Evolutionary conservation across 2,797 vertebrate genomes (phyloP), one percentile per base, ranked within the genome.

Genomic region (Petrocephalus sullivani): DNA sequence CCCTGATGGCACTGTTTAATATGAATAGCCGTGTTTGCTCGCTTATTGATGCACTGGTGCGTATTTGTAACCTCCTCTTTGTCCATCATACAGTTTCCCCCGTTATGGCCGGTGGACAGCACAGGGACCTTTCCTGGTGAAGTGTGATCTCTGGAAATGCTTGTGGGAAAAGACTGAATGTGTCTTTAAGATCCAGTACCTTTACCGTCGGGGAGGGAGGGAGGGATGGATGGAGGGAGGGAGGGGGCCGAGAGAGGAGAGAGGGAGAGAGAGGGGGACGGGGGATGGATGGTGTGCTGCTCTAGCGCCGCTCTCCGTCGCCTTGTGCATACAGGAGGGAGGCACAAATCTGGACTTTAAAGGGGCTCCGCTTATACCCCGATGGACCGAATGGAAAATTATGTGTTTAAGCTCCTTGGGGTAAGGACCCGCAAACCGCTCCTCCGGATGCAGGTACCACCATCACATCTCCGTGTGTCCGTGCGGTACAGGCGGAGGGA

Each of bases 151-250:
- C 37, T 78, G 71, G 16, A 46, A 81, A 81, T n/a, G 14, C 5
- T 81, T 19, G 21, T 54, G 21, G 78, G 14, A 41, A 46, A 82
- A 51, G 37, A 51, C 41, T 19, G 37, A 1, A 64, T 92, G 92
- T 92, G 89, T 87, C 93, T 95, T 94, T 94, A 94, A 94, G 93
- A 93, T 88, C 87, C 93, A 92, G 92, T 91, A 92, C 89, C 89
- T 93, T 93, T 92, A 92, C 16, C 85, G 88, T 67, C 58, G 78
- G 87, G 53, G 61, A 58, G 56, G 60, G 87, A 10, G 37, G 5
- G 90, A 87, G 87, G 87, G 91, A 10, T 46, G 41, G 87, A 78
- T 88, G 90, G 90, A 89, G 87, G 86, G 87, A 78, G 89, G 90
- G 90, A 89, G 87, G 86, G 21, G 57, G 86, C 88, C 87, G 89